These are phyloP conservation scores for Castor canadensis DNA, from an alignment of 2,113 vertebrate species.

Conservation along the genomic window DNA sequence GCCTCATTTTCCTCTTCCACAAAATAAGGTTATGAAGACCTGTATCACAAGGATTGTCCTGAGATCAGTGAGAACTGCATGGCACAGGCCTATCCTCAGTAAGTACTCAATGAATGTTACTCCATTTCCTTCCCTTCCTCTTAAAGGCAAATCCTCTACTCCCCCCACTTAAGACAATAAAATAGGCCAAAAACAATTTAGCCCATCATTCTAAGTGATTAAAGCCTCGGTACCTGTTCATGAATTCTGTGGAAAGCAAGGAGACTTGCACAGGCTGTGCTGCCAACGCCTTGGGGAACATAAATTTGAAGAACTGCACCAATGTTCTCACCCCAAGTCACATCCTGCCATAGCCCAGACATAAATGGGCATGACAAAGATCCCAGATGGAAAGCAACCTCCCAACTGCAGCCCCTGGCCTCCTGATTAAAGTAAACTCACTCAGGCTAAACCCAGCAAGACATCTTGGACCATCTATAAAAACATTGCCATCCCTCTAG, in stretches of 20 bases:
- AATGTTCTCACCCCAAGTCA: not conserved
- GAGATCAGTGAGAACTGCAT: not conserved
- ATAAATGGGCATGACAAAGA: not conserved
- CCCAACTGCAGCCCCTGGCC: not conserved
- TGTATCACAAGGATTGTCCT: rapidly evolving
- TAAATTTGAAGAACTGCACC: not conserved
- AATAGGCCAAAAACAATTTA: not conserved
- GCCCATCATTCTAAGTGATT: not conserved
- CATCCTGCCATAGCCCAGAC: not conserved
- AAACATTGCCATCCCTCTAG: not conserved
- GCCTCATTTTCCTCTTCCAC: not conserved
- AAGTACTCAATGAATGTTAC: rapidly evolving
- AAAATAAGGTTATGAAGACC: not conserved
- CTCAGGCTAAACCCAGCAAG: not conserved
- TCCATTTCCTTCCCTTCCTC: not conserved
- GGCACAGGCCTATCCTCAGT: rapidly evolving
- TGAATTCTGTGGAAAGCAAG: not conserved
- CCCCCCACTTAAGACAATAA: not conserved
- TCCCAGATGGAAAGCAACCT: not conserved
- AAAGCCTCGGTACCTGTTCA: not conserved
- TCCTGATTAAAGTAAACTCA: not conserved
- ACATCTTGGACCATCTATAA: not conserved
- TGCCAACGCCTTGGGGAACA: not conserved
- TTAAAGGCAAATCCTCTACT: not conserved
- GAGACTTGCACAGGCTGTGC: rapidly evolving